phyloP scores from a whole-genome alignment of 2,113 vertebrate genomes.

The Eulacestoma nigropectus region DNA sequence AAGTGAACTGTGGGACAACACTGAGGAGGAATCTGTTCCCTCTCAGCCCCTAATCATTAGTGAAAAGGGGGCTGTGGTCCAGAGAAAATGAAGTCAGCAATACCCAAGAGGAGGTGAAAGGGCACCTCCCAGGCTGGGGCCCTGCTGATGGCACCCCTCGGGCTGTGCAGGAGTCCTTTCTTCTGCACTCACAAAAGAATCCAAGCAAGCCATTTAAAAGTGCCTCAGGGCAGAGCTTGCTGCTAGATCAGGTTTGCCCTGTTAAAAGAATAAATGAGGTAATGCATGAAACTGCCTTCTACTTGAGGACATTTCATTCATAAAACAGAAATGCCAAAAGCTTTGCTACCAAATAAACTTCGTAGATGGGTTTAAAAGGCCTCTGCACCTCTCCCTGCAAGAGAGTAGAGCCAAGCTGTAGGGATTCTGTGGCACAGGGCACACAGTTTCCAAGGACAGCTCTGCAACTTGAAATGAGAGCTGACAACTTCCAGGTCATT shows the following conservation, averaged over 20 bases:
- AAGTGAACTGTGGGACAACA: neutral
- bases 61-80: neutral
- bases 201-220: neutral
- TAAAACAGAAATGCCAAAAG: neutral
- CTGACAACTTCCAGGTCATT: neutral
- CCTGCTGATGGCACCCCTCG: neutral
- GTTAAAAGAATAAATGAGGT: constrained; percentile 8
- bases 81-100: neutral
- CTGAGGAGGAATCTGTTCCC: neutral
- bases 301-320: neutral
- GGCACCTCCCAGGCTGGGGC: neutral
- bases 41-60: neutral
- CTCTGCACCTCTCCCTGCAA: neutral
- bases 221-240: neutral
- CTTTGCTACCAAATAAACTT: neutral
- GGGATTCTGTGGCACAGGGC: neutral
- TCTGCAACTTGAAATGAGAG: neutral
- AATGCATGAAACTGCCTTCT: neutral
- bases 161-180: neutral
- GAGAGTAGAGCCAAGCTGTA: neutral
- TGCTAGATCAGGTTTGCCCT: neutral
- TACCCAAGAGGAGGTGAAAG: neutral
- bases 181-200: constrained; percentile 15
- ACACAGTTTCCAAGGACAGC: neutral
- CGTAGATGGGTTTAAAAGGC: neutral